Evolutionary conservation across 2,888 invertebrate species (phyloP).

Genomic region (Drosophila lacicola): DNA sequence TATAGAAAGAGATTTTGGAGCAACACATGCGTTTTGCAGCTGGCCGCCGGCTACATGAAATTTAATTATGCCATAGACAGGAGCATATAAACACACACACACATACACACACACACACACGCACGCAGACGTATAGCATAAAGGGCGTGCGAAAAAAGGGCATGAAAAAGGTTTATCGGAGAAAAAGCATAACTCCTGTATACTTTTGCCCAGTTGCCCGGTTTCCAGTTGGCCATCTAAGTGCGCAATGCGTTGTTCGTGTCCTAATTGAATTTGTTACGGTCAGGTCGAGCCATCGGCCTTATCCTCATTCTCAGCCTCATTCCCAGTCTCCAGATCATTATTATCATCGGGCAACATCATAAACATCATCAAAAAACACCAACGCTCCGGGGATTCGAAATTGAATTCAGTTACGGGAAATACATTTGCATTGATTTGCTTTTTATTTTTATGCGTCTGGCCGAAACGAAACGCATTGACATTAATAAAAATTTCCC

Average conservation of each 20-base stretch:
- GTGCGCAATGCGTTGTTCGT: conserved; percentile 47
- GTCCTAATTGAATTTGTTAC: conserved; percentile 79
- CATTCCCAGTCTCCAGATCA: conserved; percentile 15
- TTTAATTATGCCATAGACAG: conserved; percentile 71
- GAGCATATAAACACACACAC: conserved; percentile 27
- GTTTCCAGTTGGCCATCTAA: conserved; percentile 47
- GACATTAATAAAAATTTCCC: conserved; percentile 82
- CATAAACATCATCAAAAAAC: conserved; percentile 37
- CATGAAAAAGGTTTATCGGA: conserved; percentile 66
- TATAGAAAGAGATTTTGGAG: conserved; percentile 41
- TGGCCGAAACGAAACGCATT: conserved; percentile 68
- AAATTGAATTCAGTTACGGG: conserved; percentile 79
- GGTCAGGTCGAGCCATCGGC: conserved; percentile 62
- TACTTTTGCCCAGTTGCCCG: too few relatives aligned
- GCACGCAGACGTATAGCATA: conserved; percentile 5
- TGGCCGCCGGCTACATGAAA: conserved; percentile 60
- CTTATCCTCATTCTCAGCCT: conserved; percentile 19
- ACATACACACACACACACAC: too few relatives aligned
- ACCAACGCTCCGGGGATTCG: conserved; percentile 59
- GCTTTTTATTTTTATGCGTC: conserved; percentile 74
- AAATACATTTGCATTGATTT: conserved; percentile 81
- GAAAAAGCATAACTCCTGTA: conserved; percentile 8
- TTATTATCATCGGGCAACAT: conserved; percentile 24
- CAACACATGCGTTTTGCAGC: conserved; percentile 34
- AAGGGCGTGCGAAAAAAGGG: conserved; percentile 50